Conservation (phyloP, 2,113 vertebrate genomes). For the Tetrax tetrax region DNA sequence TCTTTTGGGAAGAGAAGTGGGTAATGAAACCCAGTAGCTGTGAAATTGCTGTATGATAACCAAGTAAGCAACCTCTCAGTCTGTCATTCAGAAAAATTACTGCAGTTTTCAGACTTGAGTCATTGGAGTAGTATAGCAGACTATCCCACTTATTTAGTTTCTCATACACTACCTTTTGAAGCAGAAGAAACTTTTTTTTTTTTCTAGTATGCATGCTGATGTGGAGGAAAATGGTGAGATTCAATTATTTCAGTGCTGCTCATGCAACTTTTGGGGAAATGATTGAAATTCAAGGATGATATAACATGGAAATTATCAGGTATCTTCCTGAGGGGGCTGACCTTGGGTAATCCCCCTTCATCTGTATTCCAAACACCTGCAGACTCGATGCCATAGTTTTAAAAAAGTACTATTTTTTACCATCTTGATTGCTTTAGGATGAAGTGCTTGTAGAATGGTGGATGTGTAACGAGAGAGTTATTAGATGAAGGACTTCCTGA, state of each 20-base stretch:
- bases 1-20: neutral
- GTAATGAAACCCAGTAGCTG: conserved; percentile 26
- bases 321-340: neutral
- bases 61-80: neutral
- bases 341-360: neutral
- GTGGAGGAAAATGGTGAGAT: neutral
- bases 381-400: neutral
- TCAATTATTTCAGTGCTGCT: neutral
- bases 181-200: neutral
- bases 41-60: conserved; percentile 29
- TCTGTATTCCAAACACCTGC: neutral
- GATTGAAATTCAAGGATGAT: neutral
- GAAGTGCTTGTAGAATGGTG: neutral
- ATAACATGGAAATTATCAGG: neutral
- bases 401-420: neutral
- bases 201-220: neutral
- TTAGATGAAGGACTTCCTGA: neutral
- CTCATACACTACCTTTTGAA: neutral
- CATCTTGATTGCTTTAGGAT: neutral
- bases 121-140: neutral
- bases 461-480: neutral
- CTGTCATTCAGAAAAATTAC: conserved; percentile 42
- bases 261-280: neutral
- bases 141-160: neutral
- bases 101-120: conserved; percentile 10